phyloP scores from a whole-genome alignment of 2,113 vertebrate species.

The Callipepla californica region DNA sequence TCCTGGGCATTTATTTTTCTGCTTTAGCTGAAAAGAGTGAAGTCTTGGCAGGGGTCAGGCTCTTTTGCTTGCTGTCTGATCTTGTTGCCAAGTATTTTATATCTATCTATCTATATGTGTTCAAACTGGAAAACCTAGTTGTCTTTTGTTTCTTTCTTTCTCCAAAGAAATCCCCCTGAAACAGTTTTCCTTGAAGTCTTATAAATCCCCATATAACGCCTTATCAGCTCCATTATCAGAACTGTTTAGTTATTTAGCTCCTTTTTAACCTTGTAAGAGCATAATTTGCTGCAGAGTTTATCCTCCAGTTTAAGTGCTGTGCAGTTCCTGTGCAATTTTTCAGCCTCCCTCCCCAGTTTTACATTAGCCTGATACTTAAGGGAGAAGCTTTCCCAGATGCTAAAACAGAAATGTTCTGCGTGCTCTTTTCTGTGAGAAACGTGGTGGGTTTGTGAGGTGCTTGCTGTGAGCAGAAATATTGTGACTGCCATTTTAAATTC shows the following conservation, averaged over 20 bases:
- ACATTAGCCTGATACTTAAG: conserved; percentile 19
- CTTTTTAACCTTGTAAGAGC: conserved; percentile 20
- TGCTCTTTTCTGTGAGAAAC: neutral
- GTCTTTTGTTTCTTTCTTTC: neutral
- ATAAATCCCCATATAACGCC: neutral
- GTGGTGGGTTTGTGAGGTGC: conserved; percentile 9
- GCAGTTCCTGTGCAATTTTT: conserved; percentile 9
- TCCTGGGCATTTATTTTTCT: neutral
- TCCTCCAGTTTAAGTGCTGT: conserved; percentile 16
- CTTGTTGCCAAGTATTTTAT: conserved; percentile 18
- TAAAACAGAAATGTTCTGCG: neutral
- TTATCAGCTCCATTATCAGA: conserved; percentile 47
- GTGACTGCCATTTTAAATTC: conserved; percentile 46
- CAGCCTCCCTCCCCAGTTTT: neutral
- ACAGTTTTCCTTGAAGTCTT: conserved; percentile 19
- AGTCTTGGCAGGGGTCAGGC: neutral
- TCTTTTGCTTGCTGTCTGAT: neutral
- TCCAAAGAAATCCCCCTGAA: neutral
- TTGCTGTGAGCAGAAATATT: conserved; percentile 25
- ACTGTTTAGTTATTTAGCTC: conserved; percentile 47
- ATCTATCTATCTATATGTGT: neutral
- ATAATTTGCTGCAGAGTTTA: neutral
- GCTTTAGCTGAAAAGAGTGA: neutral
- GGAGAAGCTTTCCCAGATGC: conserved; percentile 44
- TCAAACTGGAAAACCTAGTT: neutral